Conservation (phyloP, 2,797 vertebrate genomes). For the Parambassis ranga region DNA sequence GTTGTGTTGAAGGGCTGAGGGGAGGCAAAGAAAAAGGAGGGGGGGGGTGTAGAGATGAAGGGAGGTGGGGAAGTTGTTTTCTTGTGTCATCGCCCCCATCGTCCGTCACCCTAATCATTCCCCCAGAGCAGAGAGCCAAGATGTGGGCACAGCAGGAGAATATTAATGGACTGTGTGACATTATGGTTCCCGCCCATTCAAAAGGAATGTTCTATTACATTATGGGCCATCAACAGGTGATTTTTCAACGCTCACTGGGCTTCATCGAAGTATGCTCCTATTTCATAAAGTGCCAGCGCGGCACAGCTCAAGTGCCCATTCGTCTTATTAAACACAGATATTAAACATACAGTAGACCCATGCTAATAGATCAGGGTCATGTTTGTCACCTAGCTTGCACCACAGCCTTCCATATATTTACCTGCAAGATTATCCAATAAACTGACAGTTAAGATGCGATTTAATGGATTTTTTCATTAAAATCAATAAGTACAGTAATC, state of each 20-base stretch:
- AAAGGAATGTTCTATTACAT: conserved; percentile 68
- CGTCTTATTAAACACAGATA: conserved; percentile 58
- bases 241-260: conserved; percentile 52
- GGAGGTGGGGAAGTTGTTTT: conserved; percentile 81
- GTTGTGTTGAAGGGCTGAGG: conserved; percentile 80
- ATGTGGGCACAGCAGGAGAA: conserved; percentile 58
- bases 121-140: conserved; percentile 50
- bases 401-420: background rate
- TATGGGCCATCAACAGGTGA: conserved; percentile 74
- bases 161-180: conserved; percentile 71
- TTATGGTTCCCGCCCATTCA: conserved; percentile 64
- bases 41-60: conserved; percentile 44
- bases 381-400: conserved; percentile 34
- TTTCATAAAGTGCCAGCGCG: conserved; percentile 55
- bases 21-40: conserved; percentile 51
- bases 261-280: conserved; percentile 49
- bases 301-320: conserved; percentile 57
- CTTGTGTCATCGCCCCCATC: conserved; percentile 69
- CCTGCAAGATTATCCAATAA: conserved; percentile 29
- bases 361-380: conserved; percentile 50
- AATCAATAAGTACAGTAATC: too few relatives aligned
- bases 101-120: conserved; percentile 73
- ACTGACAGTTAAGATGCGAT: conserved; percentile 29
- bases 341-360: conserved; percentile 34
- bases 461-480: conserved; percentile 15